Evolutionary conservation across 1,140 invertebrate genomes (phyloP), one percentile per base, ranked within the genome.

Genomic region (Pinna nobilis): DNA sequence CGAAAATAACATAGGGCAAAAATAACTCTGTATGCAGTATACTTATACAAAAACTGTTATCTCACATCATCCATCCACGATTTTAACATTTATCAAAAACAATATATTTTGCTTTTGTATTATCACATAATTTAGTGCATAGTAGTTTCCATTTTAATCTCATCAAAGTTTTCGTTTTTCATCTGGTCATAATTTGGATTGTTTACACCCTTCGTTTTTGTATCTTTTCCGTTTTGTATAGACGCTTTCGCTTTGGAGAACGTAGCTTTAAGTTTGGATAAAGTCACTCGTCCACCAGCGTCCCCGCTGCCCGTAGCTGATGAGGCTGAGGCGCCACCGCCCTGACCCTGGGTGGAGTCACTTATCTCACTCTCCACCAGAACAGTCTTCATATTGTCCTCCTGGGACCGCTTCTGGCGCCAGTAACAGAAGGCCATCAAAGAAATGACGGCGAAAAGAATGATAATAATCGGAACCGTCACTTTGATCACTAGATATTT

Each of bases 221-320:
- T 50, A 35, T 70, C 73, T n/a, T 32, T 65, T 23, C 60, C 61
- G 57, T 55, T 72, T 72, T 65, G 60, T 47, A 72, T 72, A n/a
- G n/a, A n/a, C n/a, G n/a, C n/a, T n/a, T n/a, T n/a, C 1, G 73
- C 41, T 75, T 75, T 75, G n/a, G 73, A 70, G 49, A 75, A 75
- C 47, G 61, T 67, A 57, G 73, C 73, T 70, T 50, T 63, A 25
- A 75, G 60, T 60, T 70, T 69, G 35, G 73, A 65, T 18, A 75
- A 63, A 23, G 73, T 75, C 50, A 75, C 66, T n/a, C 61, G 32
- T 25, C 25, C 73, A 20, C 50, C 61, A 15, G 66, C 51, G 20
- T 63, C 65, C 11, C 49, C 53, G 33, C 53, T 57, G 28, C 51
- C 39, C 13, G 55, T 39, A 49, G 18, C 55, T 23, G 66, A 25